Evolutionary conservation across 2,797 vertebrate species (phyloP), one percentile per base, ranked within the genome.

Genomic region (Serranus cabrilla): DNA sequence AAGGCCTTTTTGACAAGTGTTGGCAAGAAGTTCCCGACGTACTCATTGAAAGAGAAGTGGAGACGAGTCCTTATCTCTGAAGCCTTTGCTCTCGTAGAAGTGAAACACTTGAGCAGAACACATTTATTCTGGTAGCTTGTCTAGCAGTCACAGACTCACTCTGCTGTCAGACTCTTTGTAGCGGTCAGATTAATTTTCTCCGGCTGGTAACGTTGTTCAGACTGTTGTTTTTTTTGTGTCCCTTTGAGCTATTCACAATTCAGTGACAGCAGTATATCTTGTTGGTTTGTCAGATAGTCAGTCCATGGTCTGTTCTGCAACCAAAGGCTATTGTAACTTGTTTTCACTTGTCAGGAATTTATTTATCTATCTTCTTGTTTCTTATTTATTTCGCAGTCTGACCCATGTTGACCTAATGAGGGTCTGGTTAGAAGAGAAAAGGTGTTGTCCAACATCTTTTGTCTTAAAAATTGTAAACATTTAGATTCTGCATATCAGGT

Each of bases 111-210:
- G 0, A 69, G 45, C 43, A 12, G 23, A 50, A 20, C 14, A 13
- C 20, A 23, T 50, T 50, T 12, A 21, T 20, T 31, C 27, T 31
- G 27, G 27, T 31, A 31, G 27, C 27, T 40, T 40, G 39, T 11
- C 2, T 40, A 40, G 16, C 42, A 43, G 14, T 43, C 42, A 43
- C 27, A 31, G 3, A 31, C 10, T 17, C 37, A 14, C 34, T 40
- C 20, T 11, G 25, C 43, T 34, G 27, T 46, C 52, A 20, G 21
- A 10, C 34, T 42, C 23, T 13, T 11, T 51, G 46, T 42, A 20
- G 68, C 10, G 6, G 37, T 37, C 45, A 70, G 45, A 47, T 20
- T 58, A 21, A 40, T 39, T 50, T 59, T n/a, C 55, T 57, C 54
- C 23, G 27, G 12, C 6, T 21, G 25, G 37, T 57, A 18, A 68